Conservation (phyloP, 2,888 invertebrate genomes). For the Agonopterix arenella region DNA sequence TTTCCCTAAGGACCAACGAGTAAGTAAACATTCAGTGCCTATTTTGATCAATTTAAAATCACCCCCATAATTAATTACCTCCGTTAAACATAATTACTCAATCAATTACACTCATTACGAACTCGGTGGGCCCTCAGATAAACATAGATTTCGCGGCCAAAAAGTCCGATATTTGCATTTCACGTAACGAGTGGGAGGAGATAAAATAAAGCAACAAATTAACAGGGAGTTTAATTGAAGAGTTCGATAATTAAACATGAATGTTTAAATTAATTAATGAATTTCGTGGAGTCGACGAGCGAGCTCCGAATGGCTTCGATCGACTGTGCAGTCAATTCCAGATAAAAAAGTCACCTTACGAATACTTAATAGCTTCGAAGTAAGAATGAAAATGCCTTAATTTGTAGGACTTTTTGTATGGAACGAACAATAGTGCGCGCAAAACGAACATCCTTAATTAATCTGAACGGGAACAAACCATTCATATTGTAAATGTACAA, state of each 20-base stretch:
- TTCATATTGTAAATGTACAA: constrained; percentile 47
- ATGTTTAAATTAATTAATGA: constrained; percentile 72
- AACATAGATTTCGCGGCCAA: constrained; percentile 29
- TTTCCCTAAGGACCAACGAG: not conserved
- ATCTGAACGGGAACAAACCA: constrained; percentile 54
- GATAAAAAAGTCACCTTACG: no score
- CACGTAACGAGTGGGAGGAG: constrained; percentile 34
- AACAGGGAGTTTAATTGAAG: constrained; percentile 66
- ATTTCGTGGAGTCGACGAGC: constrained; percentile 46
- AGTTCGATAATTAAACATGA: constrained; percentile 71
- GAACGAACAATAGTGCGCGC: not conserved
- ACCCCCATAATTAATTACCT: constrained; percentile 23
- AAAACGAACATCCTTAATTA: constrained; percentile 60
- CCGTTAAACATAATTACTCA: constrained; percentile 29
- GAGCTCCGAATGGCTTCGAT: constrained; percentile 10
- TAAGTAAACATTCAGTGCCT: not conserved
- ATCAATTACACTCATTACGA: constrained; percentile 34
- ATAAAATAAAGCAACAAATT: constrained; percentile 65
- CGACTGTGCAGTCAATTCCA: not conserved
- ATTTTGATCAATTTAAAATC: constrained; percentile 21
- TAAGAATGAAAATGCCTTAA: no score
- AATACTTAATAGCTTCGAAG: no score
- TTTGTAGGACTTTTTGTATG: no score
- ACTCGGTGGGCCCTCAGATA: constrained; percentile 19
- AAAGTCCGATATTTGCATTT: constrained; percentile 39